Evolutionary conservation across 2,888 invertebrate genomes (phyloP), one percentile per base, ranked within the genome.

Genomic region (Mayetiola destructor): DNA sequence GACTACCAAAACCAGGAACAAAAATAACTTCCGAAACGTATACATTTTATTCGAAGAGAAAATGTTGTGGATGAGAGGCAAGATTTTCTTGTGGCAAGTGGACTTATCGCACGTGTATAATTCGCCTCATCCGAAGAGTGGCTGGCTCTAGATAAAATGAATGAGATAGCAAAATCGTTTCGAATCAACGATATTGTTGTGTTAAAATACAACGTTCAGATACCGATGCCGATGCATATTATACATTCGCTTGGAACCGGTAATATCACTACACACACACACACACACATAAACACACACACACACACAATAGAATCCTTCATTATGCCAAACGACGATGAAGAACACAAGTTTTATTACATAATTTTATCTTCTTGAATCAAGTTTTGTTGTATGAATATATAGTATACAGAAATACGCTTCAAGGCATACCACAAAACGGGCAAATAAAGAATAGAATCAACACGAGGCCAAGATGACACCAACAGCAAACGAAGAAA

Each of bases 261-360:
- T n/a, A n/a, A n/a, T n/a, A n/a, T n/a, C n/a, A n/a, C n/a, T n/a
- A n/a, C n/a, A n/a, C n/a, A n/a, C n/a, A n/a, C n/a, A n/a, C n/a
- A n/a, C n/a, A n/a, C n/a, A n/a, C n/a, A n/a, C n/a, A n/a, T n/a
- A n/a, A n/a, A n/a, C n/a, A n/a, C n/a, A n/a, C n/a, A n/a, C n/a
- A n/a, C n/a, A n/a, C n/a, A n/a, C n/a, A n/a, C n/a, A n/a, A n/a
- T n/a, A n/a, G n/a, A n/a, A n/a, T n/a, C n/a, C n/a, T n/a, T n/a
- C n/a, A n/a, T n/a, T n/a, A n/a, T n/a, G n/a, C n/a, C n/a, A n/a
- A n/a, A n/a, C n/a, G n/a, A n/a, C n/a, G n/a, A n/a, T n/a, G n/a
- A n/a, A n/a, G n/a, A n/a, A n/a, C n/a, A 48, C 48, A 48, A 48
- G 27, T 48, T 48, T 48, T 48, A 48, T 48, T 48, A 48, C n/a